Base-by-base conservation (phyloP, 2,888 invertebrate species). In the Terebella lapidaria region DNA sequence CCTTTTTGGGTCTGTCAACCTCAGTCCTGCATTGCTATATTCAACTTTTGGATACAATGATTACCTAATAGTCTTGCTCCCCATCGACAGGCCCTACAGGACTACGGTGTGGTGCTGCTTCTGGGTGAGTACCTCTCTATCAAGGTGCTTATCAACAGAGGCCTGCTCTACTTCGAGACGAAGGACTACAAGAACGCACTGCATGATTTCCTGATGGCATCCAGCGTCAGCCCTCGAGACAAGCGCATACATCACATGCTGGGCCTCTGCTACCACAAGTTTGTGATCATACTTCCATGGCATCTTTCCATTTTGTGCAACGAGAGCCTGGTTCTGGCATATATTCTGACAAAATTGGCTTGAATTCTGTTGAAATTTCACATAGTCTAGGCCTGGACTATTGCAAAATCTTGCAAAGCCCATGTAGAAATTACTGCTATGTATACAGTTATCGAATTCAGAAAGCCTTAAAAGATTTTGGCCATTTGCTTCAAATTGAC, bases 211-310 rank as follows among this genome's bases (percentile, higher is more conserved):
- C 71, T 76, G 54, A 61, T 72, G 65, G 78, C 78, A 3, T 70
- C 70, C 25, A 68, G 69, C 35, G 68, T 78, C 26, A 68, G 70
- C 29, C 72, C 77, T 0, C 54, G 54, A 3, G 73, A 79, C 63
- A 72, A 74, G 57, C 67, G 70, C 45, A 74, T 80, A 26, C 73
- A 75, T 28, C 79, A 79, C 63, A 76, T 77, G 1, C 71, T 80
- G 3, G 80, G 80, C 2, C 68, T 78, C 18, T 79, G 79, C 62
- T 74, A 73, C 59, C 80, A 80, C 65, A 79, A 77, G 79, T 80
- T 68, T 62, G 76, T 59, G 27, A 2, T 27, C n/a, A 35, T 10
- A 35, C n/a, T 35, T n/a, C n/a, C n/a, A n/a, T n/a, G n/a, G n/a
- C n/a, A n/a, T n/a, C n/a, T 10, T 15, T 35, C 10, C 42, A 35